Conservation (phyloP, 2,888 invertebrate species). For the Lydus trimaculatus region DNA sequence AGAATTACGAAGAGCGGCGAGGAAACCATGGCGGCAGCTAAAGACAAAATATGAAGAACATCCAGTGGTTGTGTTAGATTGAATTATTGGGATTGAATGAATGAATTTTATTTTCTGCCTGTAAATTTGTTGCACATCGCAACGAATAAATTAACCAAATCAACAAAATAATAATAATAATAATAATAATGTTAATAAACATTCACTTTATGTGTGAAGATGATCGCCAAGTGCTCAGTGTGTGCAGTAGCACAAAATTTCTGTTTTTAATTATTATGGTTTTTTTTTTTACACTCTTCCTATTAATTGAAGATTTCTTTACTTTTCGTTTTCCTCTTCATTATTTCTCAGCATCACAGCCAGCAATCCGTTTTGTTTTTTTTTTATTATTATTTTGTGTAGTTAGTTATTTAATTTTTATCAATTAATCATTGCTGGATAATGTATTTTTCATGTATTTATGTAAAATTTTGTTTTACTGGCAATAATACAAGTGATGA, state of each 20-base stretch:
- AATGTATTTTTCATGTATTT: conserved; percentile 42
- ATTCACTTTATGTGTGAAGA: conserved; percentile 32
- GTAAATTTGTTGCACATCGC: conserved; percentile 32
- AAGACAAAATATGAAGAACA: conserved; percentile 63
- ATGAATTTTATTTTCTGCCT: conserved; percentile 46
- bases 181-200: conserved; percentile 12
- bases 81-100: too few species aligned
- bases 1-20: conserved; percentile 83
- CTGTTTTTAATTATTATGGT: background rate
- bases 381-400: conserved; percentile 20
- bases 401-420: conserved; percentile 32
- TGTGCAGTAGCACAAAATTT: conserved; percentile 28
- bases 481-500: conserved; percentile 49
- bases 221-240: conserved; percentile 51
- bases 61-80: conserved; percentile 78
- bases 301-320: background rate
- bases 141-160: conserved; percentile 6
- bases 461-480: conserved; percentile 48
- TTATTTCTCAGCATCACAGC: conserved; percentile 2
- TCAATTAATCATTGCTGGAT: conserved; percentile 42
- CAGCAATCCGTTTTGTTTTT: background rate
- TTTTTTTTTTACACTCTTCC: conserved; percentile 4
- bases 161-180: conserved; percentile 8
- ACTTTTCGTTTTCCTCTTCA: background rate
- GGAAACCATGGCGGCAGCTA: conserved; percentile 82